Percentiles rank a stretch among this genome's conserved stretches.
Conservation (phyloP, 2,888 invertebrate genomes). For the Hydroisotoma schaefferi region DNA sequence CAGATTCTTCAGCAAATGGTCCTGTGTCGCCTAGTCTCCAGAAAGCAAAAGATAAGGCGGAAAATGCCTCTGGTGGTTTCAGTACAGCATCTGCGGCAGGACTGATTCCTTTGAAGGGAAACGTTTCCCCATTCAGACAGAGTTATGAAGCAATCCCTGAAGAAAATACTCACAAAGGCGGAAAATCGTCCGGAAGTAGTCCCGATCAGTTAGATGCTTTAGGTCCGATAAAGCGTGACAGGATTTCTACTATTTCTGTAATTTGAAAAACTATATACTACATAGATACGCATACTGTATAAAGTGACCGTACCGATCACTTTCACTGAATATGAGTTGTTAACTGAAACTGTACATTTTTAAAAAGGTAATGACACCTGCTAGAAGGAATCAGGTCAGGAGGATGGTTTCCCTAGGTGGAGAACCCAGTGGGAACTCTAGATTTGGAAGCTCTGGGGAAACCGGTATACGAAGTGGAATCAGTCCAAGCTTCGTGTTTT, state of each 20-base stretch:
- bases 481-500: conserved; percentile 45
- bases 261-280: too few relatives aligned
- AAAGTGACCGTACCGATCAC: too few relatives aligned
- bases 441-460: conserved; percentile 10
- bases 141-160: conserved; percentile 89
- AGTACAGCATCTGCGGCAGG: not conserved
- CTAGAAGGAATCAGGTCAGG: conserved; percentile 55
- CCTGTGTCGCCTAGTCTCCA: too few relatives aligned
- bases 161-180: conserved; percentile 55
- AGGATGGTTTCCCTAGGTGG: conserved; percentile 37
- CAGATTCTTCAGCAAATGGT: too few relatives aligned
- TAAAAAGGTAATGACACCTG: conserved; percentile 63
- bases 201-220: conserved; percentile 10
- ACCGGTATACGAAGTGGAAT: conserved; percentile 42
- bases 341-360: not conserved
- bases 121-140: conserved; percentile 56
- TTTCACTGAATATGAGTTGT: too few relatives aligned
- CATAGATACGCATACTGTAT: too few relatives aligned
- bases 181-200: conserved; percentile 5
- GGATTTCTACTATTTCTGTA: conserved; percentile 81
- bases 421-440: not conserved
- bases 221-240: conserved; percentile 58
- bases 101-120: conserved; percentile 5
- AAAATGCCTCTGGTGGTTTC: not conserved
- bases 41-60: not conserved